Evolutionary conservation across 2,113 vertebrate genomes (phyloP).

Genomic region (Scopus umbretta): DNA sequence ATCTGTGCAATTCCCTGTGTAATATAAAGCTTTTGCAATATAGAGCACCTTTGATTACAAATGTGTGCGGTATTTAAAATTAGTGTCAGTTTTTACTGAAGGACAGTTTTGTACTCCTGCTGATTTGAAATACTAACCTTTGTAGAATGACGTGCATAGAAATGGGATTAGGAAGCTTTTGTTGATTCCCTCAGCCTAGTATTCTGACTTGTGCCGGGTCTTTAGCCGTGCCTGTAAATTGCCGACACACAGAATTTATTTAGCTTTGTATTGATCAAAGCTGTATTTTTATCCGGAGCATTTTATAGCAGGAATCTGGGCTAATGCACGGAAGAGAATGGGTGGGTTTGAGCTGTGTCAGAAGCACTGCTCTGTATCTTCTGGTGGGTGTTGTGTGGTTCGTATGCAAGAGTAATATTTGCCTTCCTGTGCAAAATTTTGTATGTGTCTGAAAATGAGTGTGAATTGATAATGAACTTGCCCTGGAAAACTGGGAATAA

Average conservation of each 20-base stretch:
- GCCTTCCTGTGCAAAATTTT: fast-evolving
- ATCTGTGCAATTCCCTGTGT: background rate
- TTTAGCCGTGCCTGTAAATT: background rate
- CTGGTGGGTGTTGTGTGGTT: background rate
- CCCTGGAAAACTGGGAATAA: background rate
- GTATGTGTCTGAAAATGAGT: fast-evolving
- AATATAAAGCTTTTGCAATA: background rate
- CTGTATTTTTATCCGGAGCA: fast-evolving
- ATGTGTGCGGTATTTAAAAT: background rate
- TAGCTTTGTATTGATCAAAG: background rate
- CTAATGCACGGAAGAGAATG: fast-evolving
- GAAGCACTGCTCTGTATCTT: fast-evolving
- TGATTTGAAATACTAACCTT: fast-evolving
- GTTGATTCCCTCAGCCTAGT: background rate
- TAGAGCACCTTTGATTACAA: background rate
- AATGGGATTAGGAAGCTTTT: background rate
- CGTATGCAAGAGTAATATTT: fast-evolving
- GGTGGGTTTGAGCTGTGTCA: background rate
- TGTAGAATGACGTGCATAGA: fast-evolving
- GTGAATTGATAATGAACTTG: background rate
- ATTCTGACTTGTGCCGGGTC: fast-evolving
- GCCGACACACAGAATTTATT: background rate
- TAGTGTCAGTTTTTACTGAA: fast-evolving
- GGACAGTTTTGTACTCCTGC: fast-evolving
- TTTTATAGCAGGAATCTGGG: background rate